A percentile compares a stretch with the other conserved stretches of the same genome.
Conservation (phyloP, 1,140 invertebrate species). For the Mactra quadrangularis region DNA sequence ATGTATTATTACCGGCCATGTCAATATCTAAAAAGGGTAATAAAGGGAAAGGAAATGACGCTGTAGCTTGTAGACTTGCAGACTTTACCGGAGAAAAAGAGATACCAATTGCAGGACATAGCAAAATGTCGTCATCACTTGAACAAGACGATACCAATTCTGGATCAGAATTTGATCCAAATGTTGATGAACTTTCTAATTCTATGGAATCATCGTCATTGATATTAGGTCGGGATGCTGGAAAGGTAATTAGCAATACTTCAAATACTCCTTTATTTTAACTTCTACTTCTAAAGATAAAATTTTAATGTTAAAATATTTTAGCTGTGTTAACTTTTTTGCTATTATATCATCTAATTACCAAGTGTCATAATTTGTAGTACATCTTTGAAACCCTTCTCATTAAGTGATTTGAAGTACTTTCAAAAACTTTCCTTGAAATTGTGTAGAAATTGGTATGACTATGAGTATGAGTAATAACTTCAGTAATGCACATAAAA, state of each 20-base stretch:
- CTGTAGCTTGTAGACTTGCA: slow-evolving; percentile 62
- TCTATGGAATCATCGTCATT: slow-evolving; percentile 45
- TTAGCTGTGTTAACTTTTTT: too few species aligned
- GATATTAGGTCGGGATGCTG: slow-evolving; percentile 2
- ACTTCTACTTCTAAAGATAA: too few species aligned
- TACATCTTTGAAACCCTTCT: too few species aligned
- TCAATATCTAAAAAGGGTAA: slow-evolving; percentile 58
- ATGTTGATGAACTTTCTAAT: slow-evolving; percentile 41
- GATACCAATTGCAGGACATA: slow-evolving; percentile 52
- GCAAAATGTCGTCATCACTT: slow-evolving; percentile 54
- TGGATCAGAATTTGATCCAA: slow-evolving; percentile 50
- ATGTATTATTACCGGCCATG: slow-evolving; percentile 55
- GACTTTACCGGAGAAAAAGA: slow-evolving; percentile 61
- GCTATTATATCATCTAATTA: too few species aligned
- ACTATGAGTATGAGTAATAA: too few species aligned
- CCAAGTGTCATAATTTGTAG: too few species aligned
- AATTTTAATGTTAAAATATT: too few species aligned
- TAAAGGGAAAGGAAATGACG: slow-evolving; percentile 62
- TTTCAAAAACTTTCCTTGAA: too few species aligned
- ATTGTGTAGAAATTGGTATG: too few species aligned
- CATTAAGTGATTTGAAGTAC: too few species aligned
- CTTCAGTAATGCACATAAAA: too few species aligned
- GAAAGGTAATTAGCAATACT: slow-evolving; percentile 39
- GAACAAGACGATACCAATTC: slow-evolving; percentile 61
- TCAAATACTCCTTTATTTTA: too few species aligned